Percentiles rank a stretch among this genome's conserved stretches.
Conservation (phyloP, 2,888 invertebrate genomes). For the Drosophila flavopinicola region DNA sequence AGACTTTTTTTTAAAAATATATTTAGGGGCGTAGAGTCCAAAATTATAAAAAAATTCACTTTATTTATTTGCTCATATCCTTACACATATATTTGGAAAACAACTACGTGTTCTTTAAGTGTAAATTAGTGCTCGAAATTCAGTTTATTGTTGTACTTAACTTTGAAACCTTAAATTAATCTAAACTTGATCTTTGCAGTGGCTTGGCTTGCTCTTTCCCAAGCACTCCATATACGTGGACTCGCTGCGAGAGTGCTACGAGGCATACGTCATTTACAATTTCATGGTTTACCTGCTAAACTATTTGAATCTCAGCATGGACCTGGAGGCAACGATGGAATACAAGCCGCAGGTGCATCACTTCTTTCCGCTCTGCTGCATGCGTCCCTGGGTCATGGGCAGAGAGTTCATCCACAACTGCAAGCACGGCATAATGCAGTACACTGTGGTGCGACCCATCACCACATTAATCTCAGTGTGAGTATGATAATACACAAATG, state of each 20-base stretch:
- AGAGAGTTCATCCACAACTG: conserved; percentile 96
- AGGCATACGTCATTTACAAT: conserved; percentile 99
- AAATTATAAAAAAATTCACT: too few species aligned
- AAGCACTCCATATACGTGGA: conserved; percentile 96
- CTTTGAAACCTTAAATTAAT: not conserved
- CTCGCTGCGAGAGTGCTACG: conserved; percentile 96
- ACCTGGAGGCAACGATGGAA: conserved; percentile 92
- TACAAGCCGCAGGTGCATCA: conserved; percentile 93
- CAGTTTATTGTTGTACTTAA: too few species aligned
- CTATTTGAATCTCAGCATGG: conserved; percentile 94
- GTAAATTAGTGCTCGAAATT: too few species aligned
- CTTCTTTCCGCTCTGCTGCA: conserved; percentile 95
- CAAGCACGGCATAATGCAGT: conserved; percentile 98
- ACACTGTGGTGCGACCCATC: conserved; percentile 95
- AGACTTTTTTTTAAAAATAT: too few species aligned
- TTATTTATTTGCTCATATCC: too few species aligned
- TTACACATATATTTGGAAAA: too few species aligned
- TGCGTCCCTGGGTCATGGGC: conserved; percentile 97
- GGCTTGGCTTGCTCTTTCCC: conserved; percentile 91
- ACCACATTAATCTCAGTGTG: conserved; percentile 96
- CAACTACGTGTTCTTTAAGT: too few species aligned
- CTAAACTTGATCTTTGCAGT: conserved; percentile 63
- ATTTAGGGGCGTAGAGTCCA: too few species aligned
- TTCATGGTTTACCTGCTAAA: conserved; percentile 97
- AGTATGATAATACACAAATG: conserved; percentile 82